Evolutionary conservation across 2,113 vertebrate species (phyloP), one percentile per base, ranked within the genome.

Genomic region (Bos javanicus): DNA sequence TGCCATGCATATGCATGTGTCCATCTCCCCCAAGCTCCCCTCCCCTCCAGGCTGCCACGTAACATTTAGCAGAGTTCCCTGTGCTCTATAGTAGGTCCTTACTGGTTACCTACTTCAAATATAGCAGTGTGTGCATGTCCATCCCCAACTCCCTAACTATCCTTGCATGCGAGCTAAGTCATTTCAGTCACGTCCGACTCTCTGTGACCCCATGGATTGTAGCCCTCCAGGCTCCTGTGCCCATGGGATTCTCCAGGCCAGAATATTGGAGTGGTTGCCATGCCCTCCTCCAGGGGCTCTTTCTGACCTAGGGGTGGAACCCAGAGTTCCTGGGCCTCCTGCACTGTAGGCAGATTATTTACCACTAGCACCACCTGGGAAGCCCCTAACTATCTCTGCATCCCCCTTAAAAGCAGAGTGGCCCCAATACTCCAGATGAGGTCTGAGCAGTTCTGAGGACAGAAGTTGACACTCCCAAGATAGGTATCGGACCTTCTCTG

Each of bases 401-500:
- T 26, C 23, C 74, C 80, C 43, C 43, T 67, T 67, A 54, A 62
- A 92, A 87, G 25, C 48, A 28, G 76, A 67, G 30, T 0, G 17
- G 54, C 43, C 74, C 36, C 15, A 12, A 4, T 14, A 19, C 7
- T 5, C 2, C 17, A 11, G 57, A n/a, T 1, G 48, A 57, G 36
- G n/a, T 2, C 57, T 21, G 39, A 57, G 84, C 25, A 46, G 56
- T 25, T 36, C 28, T 25, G 9, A n/a, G 28, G 16, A 28, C 16
- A 57, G 43, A 17, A 48, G 25, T 7, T 15, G 1, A 5, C 28
- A 6, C 46, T 8, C 28, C 13, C 59, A 11, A 1, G 3, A 5
- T 6, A 30, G 30, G 78, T 21, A 23, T 9, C 78, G 7, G 21
- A 46, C 4, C 59, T 36, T 76, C 52, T 94, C 33, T 17, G 2